A percentile compares a stretch with the other conserved stretches of the same genome.
Conservation (phyloP, 2,113 vertebrate species). For the Felis catus region DNA sequence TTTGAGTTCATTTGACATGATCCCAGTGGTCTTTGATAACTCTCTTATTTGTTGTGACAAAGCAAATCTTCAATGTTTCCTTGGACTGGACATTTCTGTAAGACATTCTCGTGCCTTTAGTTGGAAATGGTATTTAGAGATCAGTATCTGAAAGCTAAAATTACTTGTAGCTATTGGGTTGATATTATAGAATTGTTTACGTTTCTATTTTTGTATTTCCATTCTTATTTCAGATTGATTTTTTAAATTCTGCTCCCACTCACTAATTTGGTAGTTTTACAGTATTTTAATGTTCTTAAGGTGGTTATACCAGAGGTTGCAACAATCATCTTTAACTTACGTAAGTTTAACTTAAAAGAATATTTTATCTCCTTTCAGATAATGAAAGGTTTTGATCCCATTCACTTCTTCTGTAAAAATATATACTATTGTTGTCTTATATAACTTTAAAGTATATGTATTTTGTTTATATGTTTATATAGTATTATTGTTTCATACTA, state of each 20-base stretch:
- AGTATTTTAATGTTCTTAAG: neutral
- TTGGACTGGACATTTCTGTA: neutral
- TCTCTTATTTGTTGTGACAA: neutral
- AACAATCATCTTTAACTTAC: neutral
- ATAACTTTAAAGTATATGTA: neutral
- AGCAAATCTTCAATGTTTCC: neutral
- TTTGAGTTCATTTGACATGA: neutral
- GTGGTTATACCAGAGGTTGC: neutral
- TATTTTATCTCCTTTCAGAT: neutral
- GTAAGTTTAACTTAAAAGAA: neutral
- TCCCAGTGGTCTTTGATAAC: neutral
- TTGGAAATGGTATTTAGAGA: neutral
- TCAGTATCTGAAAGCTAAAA: neutral
- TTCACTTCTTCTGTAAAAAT: neutral
- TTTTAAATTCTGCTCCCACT: neutral
- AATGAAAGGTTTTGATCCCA: neutral
- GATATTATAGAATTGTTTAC: neutral
- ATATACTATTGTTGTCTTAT: neutral
- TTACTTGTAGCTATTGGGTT: neutral
- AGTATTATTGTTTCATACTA: neutral
- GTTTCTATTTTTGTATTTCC: neutral
- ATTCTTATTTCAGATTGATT: neutral
- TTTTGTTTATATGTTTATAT: neutral
- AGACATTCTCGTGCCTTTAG: neutral
- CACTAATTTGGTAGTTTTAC: neutral